These are phyloP conservation scores for Corapipo altera DNA, from an alignment of 2,113 vertebrate genomes.

Conservation along the genomic window DNA sequence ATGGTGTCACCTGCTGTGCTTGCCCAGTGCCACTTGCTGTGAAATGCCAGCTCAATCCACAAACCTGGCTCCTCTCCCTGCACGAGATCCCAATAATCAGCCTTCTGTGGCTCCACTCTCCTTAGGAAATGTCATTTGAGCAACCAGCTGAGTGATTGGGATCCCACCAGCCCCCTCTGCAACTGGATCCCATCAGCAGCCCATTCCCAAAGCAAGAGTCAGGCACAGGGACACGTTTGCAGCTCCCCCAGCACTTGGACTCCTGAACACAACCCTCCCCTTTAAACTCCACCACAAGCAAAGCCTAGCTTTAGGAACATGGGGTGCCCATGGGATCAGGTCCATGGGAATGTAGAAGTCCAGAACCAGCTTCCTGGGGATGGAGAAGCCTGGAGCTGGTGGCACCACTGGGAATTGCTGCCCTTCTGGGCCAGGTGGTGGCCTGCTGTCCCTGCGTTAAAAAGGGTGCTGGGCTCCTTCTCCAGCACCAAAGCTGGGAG, in stretches of 20 bases:
- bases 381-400: rapidly evolving
- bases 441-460: background rate
- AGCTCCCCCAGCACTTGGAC: background rate
- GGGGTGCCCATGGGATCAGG: background rate
- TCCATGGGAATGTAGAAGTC: background rate
- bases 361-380: background rate
- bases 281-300: background rate
- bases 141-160: background rate
- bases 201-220: background rate
- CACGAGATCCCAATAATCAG: background rate
- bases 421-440: background rate
- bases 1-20: background rate
- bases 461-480: background rate
- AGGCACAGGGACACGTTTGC: background rate
- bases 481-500: background rate
- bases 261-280: background rate
- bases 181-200: background rate
- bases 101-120: background rate
- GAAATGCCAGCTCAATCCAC: background rate
- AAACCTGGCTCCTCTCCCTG: background rate
- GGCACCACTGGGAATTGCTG: background rate
- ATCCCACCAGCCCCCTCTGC: background rate
- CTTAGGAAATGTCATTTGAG: rapidly evolving
- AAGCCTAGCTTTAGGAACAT: background rate
- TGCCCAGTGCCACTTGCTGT: background rate